A percentile compares a stretch with the other conserved stretches of the same genome.
Evolutionary conservation across 2,888 invertebrate species (phyloP).

Genomic region (Bellardia bayeri): DNA sequence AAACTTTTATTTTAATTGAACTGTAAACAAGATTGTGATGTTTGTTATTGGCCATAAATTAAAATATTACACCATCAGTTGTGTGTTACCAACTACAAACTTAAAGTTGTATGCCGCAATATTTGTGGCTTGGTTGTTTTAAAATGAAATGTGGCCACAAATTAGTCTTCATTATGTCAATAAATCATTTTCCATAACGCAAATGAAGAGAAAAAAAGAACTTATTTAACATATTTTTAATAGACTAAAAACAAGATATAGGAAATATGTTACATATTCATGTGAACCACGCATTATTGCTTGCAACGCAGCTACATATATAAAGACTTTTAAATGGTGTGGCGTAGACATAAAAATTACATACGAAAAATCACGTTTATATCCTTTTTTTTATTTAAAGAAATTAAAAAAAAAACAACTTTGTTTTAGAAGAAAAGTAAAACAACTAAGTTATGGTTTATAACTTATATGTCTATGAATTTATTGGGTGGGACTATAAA

Average conservation of each 20-base stretch:
- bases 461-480: constrained; percentile 49
- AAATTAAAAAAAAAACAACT: background rate
- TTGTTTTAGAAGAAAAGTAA: background rate
- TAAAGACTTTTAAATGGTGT: constrained; percentile 1
- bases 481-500: constrained; percentile 23
- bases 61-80: constrained; percentile 50
- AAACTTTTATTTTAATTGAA: constrained; percentile 39
- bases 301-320: background rate
- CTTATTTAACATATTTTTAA: constrained; percentile 42
- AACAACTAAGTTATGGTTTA: background rate
- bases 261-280: background rate
- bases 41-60: constrained; percentile 58
- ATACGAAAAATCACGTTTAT: constrained; percentile 41
- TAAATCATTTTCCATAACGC: constrained; percentile 77
- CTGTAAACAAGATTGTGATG: constrained; percentile 50
- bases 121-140: constrained; percentile 24
- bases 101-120: background rate
- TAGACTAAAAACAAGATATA: constrained; percentile 56
- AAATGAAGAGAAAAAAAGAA: constrained; percentile 61
- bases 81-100: background rate
- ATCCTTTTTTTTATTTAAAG: constrained; percentile 11
- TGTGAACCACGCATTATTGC: constrained; percentile 9
- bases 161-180: constrained; percentile 81
- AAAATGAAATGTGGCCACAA: constrained; percentile 76
- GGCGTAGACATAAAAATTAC: constrained; percentile 1